Percentiles rank a stretch among this genome's conserved stretches.
Evolutionary conservation across 2,888 invertebrate species (phyloP).

Genomic region (Scaptomyza reducta): DNA sequence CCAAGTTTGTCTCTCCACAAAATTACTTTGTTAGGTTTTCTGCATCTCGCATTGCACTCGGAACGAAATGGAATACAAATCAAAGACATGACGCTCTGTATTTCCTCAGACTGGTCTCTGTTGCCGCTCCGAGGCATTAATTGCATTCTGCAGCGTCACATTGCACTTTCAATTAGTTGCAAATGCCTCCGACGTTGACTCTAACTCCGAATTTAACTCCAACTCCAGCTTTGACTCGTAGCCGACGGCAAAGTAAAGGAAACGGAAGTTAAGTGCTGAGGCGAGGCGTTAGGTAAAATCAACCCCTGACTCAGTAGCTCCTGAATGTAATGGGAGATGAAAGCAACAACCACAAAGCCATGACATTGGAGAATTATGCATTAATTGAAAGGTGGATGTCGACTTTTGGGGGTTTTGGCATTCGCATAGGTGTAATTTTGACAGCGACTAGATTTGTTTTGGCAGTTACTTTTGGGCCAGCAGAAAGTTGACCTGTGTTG

Average conservation of each 20-base stretch:
- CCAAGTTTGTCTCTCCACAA: conserved; percentile 12
- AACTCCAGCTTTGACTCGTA: conserved; percentile 19
- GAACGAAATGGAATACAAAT: conserved; percentile 55
- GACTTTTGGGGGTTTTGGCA: conserved; percentile 33
- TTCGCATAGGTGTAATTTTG: conserved; percentile 53
- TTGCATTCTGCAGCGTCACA: conserved; percentile 82
- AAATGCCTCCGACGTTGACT: conserved; percentile 61
- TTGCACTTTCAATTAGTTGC: conserved; percentile 83
- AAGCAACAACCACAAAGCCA: conserved; percentile 63
- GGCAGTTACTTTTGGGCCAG: conserved; percentile 50
- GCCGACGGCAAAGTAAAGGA: conserved; percentile 66
- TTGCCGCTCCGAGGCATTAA: conserved; percentile 80
- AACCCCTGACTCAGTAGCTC: conserved; percentile 50
- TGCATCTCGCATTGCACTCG: conserved; percentile 32
- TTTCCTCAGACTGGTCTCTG: conserved; percentile 12
- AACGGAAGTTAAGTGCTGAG: conserved; percentile 82
- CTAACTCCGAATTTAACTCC: conserved; percentile 5
- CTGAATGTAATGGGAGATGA: conserved; percentile 40
- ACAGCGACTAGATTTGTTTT: conserved; percentile 49
- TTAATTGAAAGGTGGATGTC: conserved; percentile 74
- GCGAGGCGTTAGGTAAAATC: conserved; percentile 79
- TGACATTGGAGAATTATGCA: conserved; percentile 77
- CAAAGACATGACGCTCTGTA: conserved; percentile 50
- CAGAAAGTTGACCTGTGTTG: conserved; percentile 57
- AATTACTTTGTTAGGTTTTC: conserved; percentile 12